Evolutionary conservation across 92 coral and sea anemone species (phyloP).

Genomic region (Paramuricea clavata): DNA sequence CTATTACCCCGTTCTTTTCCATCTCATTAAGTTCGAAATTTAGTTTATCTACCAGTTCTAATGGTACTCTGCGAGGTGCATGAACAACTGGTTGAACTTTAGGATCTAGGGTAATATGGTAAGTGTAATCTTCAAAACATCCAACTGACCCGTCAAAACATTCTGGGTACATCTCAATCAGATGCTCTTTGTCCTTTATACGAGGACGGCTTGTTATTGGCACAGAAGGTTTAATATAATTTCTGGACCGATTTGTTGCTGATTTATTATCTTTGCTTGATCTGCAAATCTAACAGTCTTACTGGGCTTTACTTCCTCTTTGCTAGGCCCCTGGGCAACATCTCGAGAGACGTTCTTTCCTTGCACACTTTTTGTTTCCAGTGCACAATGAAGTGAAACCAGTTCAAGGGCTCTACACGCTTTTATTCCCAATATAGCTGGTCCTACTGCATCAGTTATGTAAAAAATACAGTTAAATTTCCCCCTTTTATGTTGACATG

Average conservation of each 20-base stretch:
- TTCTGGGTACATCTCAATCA: constrained; percentile 33
- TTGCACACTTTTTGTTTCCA: constrained; percentile 23
- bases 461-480: constrained; percentile 20
- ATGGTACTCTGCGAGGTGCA: too few relatives aligned
- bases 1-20: too few relatives aligned
- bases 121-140: constrained; percentile 30
- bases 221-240: neutral
- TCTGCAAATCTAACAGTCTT: constrained; percentile 38
- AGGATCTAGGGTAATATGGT: constrained; percentile 46
- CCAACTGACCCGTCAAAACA: constrained; percentile 33
- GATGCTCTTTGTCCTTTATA: constrained; percentile 18
- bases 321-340: constrained; percentile 15
- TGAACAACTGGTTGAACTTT: constrained; percentile 2
- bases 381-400: constrained; percentile 59
- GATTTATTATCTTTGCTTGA: neutral
- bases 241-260: neutral
- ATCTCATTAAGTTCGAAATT: too few relatives aligned
- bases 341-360: constrained; percentile 26
- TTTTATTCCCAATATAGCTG: constrained; percentile 55
- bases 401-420: constrained; percentile 53
- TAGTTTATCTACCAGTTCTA: too few relatives aligned
- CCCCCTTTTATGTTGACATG: constrained; percentile 30
- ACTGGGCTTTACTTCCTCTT: constrained; percentile 39
- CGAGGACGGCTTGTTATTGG: constrained; percentile 7
- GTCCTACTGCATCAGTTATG: constrained; percentile 50